Base-by-base conservation (phyloP, 2,113 vertebrate genomes). In the Microcebus griseorufus region DNA sequence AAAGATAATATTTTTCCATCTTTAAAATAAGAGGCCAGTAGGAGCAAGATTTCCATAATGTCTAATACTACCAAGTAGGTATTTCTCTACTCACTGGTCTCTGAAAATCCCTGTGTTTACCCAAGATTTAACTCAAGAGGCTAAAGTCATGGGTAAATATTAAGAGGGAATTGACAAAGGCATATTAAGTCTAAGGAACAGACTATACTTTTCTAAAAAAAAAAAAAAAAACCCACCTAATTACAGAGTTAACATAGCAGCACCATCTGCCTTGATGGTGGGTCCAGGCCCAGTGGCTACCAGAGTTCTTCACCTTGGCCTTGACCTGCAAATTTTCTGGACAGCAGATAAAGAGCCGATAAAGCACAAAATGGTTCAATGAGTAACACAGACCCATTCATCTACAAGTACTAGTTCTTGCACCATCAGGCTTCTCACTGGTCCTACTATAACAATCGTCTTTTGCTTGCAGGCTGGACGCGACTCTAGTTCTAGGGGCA, bases 41-140 rank as follows among this genome's bases (percentile, higher is more conserved):
- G 10, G 18, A 95, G 53, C 9, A 13, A 81, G 22, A 95, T 90
- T 81, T 95, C 83, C 39, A 25, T 83, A 83, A 23, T n/a, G 69
- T 90, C 42, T 90, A 13, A 76, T 69, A 73, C 72, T 27, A 70
- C 75, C 45, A 87, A 45, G 48, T 80, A 93, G 51, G 9, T 86
- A 85, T 90, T 95, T 92, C 20, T 93, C 73, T 39, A 72, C 53
- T 92, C 58, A 81, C 18, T 90, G 12, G 34, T 94, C 53, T 76
- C 93, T 87, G 69, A 73, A 97, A 98, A 96, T 85, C 72, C 92
- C 32, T 81, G 11, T 95, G 58, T 97, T 96, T 95, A 95, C 48
- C 34, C 53, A 97, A 93, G 83, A 93, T 92, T 95, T 97, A 95
- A 95, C 65, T 95, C 89, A 96, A 86, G 88, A 98, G 58, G 69